These are phyloP conservation scores for Acipenser ruthenus DNA, from an alignment of 2,797 vertebrate species.

Conservation along the genomic window DNA sequence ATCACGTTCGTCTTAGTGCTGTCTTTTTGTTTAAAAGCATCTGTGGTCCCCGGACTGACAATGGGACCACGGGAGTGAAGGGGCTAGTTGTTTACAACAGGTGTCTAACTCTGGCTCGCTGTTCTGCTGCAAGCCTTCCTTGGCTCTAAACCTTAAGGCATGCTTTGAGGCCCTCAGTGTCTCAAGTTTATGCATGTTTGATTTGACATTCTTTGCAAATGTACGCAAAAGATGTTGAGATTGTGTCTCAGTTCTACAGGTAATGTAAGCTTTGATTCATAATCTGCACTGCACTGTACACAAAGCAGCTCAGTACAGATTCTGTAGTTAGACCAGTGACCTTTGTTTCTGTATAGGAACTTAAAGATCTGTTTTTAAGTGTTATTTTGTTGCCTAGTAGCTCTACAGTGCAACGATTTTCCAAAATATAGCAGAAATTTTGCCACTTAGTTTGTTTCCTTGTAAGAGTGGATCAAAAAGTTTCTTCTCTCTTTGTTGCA, in stretches of 20 bases:
- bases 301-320: slow-evolving; percentile 14
- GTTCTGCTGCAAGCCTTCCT: slow-evolving; percentile 6
- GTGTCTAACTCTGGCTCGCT: not conserved
- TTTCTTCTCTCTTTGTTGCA: no score
- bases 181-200: slow-evolving; percentile 61
- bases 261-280: slow-evolving; percentile 55
- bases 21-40: slow-evolving; percentile 5
- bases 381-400: no score
- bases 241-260: slow-evolving; percentile 49
- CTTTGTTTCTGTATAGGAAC: no score
- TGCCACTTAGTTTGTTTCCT: no score
- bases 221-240: slow-evolving; percentile 51
- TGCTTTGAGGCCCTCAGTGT: slow-evolving; percentile 41
- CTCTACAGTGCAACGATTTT: no score
- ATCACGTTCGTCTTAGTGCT: not conserved
- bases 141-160: slow-evolving; percentile 24
- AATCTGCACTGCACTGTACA: slow-evolving; percentile 49
- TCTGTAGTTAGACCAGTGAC: no score
- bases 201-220: slow-evolving; percentile 58
- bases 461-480: no score
- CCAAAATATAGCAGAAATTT: no score
- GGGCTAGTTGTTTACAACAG: slow-evolving; percentile 30
- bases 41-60: not conserved
- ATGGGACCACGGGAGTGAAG: slow-evolving; percentile 38
- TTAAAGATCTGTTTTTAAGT: no score